Base-by-base conservation (phyloP, 2,797 vertebrate genomes). In the Microcaecilia unicolor region DNA sequence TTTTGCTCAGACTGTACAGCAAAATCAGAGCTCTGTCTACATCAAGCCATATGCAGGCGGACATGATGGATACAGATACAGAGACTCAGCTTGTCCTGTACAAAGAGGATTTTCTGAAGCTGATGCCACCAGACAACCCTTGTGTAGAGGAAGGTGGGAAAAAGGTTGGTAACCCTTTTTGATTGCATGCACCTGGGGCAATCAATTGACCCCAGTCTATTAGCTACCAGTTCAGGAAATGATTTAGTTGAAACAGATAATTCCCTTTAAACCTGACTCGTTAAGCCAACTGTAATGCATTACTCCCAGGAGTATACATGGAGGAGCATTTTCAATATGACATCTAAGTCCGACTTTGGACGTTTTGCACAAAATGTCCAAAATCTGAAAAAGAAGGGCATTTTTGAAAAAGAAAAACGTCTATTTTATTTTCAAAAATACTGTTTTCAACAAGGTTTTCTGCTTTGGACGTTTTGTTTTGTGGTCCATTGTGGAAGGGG, bases 61-160 rank as follows among this genome's bases (percentile, higher is more conserved):
- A 68, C 1, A 72, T 74, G 26, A 79, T 70, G 31, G 85, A 78
- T 8, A 17, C 67, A 4, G 37, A 66, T 37, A 67, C 73, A 20
- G 83, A 87, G 61, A 68, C 79, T 6, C 86, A 87, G 14, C 85
- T 86, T 40, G 74, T 83, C 19, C 74, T 91, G 47, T 88, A 89
- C 12, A 94, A 94, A 71, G 91, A 93, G 54, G 91, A 92, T 41
- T 91, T 92, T 55, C 62, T 89, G 55, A 94, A 93, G 63, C 25
- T 92, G 80, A 89, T 91, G 84, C 58, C 88, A 51, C 83, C 86
- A 2, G 81, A 87, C 54, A 92, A 75, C 61, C 81, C 87, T 14
- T 68, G 83, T 5, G 72, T 75, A 44, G 88, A 89, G 22, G 86
- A 88, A 30, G 66, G 84, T 29, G 83, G 71, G 64, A 85, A 81